phyloP scores from a whole-genome alignment of 2,113 vertebrate genomes.

The Stegastes partitus region DNA sequence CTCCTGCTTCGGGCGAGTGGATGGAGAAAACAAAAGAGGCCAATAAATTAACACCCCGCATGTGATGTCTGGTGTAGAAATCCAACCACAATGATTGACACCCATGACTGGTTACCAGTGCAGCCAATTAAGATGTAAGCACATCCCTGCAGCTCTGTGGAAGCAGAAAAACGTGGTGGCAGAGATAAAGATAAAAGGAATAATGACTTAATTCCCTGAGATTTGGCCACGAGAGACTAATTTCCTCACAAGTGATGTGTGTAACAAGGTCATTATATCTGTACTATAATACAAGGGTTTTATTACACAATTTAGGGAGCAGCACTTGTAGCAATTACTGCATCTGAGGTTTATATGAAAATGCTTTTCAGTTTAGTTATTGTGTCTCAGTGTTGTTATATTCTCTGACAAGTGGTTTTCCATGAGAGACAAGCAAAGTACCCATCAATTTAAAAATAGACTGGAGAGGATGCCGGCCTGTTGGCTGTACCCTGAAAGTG shows the following conservation, averaged over 20 bases:
- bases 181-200: neutral
- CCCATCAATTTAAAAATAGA: slow-evolving; percentile 36
- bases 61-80: slow-evolving; percentile 13
- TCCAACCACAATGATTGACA: slow-evolving; percentile 15
- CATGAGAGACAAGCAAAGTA: slow-evolving; percentile 37
- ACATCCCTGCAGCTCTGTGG: slow-evolving; percentile 3
- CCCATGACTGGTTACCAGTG: slow-evolving; percentile 1
- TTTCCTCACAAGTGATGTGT: slow-evolving; percentile 10
- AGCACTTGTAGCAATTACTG: neutral
- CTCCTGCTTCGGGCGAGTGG: neutral
- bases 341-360: slow-evolving; percentile 1
- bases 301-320: neutral
- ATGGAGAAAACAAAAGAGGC: slow-evolving; percentile 8
- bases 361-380: slow-evolving; percentile 1
- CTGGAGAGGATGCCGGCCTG: neutral
- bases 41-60: slow-evolving; percentile 1
- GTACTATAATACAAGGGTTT: slow-evolving; percentile 22
- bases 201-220: slow-evolving; percentile 8
- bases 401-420: slow-evolving; percentile 44
- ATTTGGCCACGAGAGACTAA: neutral
- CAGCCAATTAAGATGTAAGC: slow-evolving; percentile 8
- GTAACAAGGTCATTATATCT: slow-evolving; percentile 25
- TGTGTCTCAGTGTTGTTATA: neutral
- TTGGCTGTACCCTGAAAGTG: slow-evolving; percentile 31
- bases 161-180: neutral